Percentiles rank a stretch among this genome's conserved stretches.
phyloP scores from a whole-genome alignment of 2,888 invertebrate species.

The Candidula unifasciata region DNA sequence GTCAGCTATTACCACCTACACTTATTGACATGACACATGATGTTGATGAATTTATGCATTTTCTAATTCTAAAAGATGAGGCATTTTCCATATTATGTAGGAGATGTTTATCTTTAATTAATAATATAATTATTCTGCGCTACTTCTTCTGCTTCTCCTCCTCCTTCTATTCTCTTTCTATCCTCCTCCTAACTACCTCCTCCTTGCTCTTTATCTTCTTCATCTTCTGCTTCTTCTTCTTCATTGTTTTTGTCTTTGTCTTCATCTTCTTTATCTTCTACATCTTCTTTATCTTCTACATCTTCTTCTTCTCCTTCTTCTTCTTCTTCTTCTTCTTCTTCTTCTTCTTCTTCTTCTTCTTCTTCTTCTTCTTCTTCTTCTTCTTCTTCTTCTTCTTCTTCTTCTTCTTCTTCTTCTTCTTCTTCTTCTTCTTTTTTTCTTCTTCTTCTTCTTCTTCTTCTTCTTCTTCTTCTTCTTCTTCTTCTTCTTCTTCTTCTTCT shows the following conservation, averaged over 20 bases:
- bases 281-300: not conserved
- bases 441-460: not conserved
- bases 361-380: not conserved
- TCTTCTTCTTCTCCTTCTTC: slow-evolving; percentile 2
- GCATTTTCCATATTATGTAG: too few relatives aligned
- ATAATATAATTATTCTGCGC: not conserved
- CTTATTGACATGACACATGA: too few relatives aligned
- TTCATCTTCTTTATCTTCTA: slow-evolving; percentile 3
- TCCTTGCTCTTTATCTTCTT: too few relatives aligned
- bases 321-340: slow-evolving; percentile 4
- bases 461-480: not conserved
- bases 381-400: not conserved
- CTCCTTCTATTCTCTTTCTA: not conserved
- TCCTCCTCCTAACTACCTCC: too few relatives aligned
- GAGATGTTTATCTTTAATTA: too few relatives aligned
- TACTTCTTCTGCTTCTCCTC: not conserved
- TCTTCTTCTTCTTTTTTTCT: not conserved
- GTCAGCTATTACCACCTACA: too few relatives aligned
- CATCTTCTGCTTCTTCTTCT: not conserved
- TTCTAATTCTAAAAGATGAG: too few relatives aligned
- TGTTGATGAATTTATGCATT: too few relatives aligned
- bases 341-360: not conserved
- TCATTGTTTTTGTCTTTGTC: not conserved
- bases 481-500: not conserved
- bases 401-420: not conserved